phyloP scores from a whole-genome alignment of 2,113 vertebrate species.

The Microtus pennsylvanicus region DNA sequence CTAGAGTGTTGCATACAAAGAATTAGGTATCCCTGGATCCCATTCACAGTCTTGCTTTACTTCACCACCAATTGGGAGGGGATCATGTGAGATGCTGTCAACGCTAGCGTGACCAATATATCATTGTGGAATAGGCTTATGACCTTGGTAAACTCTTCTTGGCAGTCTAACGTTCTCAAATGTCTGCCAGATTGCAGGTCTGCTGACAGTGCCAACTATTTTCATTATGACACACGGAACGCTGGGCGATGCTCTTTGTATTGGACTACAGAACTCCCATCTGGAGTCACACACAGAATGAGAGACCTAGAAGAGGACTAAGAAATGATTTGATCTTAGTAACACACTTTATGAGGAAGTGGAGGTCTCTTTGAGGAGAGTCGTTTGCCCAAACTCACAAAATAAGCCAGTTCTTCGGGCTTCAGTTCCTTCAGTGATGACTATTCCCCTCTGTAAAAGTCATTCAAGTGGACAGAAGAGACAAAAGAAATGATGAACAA shows the following conservation, averaged over 20 bases:
- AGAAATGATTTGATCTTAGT: neutral
- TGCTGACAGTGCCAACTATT: slow-evolving; percentile 59
- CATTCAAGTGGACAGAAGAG: neutral
- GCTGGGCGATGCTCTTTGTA: slow-evolving; percentile 59
- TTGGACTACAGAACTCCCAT: slow-evolving; percentile 36
- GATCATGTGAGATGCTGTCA: slow-evolving; percentile 70
- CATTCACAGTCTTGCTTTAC: slow-evolving; percentile 69
- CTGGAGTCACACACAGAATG: slow-evolving; percentile 37
- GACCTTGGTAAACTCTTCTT: slow-evolving; percentile 78
- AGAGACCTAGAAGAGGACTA: neutral
- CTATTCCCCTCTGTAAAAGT: neutral
- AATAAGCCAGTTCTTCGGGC: neutral
- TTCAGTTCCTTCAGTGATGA: neutral
- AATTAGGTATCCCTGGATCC: slow-evolving; percentile 80
- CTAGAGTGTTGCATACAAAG: slow-evolving; percentile 68
- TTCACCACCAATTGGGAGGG: slow-evolving; percentile 67
- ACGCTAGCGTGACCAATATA: slow-evolving; percentile 76
- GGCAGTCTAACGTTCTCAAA: slow-evolving; percentile 64
- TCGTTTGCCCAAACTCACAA: neutral
- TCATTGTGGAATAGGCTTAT: slow-evolving; percentile 69
- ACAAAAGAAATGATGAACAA: slow-evolving; percentile 8
- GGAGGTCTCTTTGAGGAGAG: neutral
- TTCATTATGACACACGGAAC: slow-evolving; percentile 67
- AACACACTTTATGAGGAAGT: slow-evolving; percentile 9
- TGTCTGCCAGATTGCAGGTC: slow-evolving; percentile 72